Conservation (phyloP, 2,888 invertebrate species). For the Pemphredon lugubris region DNA sequence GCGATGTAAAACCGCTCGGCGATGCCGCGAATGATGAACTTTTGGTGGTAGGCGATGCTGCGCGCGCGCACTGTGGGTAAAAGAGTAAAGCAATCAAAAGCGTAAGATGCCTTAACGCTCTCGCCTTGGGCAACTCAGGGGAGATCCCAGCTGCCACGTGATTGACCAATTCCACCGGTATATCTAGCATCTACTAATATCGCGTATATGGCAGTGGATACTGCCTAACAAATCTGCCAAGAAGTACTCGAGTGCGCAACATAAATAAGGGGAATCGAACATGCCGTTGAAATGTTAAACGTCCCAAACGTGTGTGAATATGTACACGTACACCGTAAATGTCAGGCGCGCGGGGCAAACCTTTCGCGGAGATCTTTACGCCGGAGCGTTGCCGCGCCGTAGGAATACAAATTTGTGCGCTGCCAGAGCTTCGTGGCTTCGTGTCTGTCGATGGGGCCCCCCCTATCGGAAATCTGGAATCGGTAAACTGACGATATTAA, state of each 20-base stretch:
- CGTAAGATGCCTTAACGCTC: slow-evolving; percentile 33
- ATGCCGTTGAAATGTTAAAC: slow-evolving; percentile 66
- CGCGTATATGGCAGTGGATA: slow-evolving; percentile 60
- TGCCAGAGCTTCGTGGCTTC: slow-evolving; percentile 2
- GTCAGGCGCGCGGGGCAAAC: slow-evolving; percentile 55
- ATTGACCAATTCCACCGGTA: slow-evolving; percentile 65
- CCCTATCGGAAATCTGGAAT: slow-evolving; percentile 49
- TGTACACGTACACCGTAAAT: slow-evolving; percentile 57
- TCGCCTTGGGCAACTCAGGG: slow-evolving; percentile 53
- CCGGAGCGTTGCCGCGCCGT: slow-evolving; percentile 29
- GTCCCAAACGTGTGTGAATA: slow-evolving; percentile 63
- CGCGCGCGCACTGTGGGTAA: slow-evolving; percentile 20
- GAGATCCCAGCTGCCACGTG: slow-evolving; percentile 43
- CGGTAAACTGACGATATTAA: slow-evolving; percentile 37
- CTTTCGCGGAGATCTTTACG: slow-evolving; percentile 55
- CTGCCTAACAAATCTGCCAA: slow-evolving; percentile 62
- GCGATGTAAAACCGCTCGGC: slow-evolving; percentile 3
- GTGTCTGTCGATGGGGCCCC: slow-evolving; percentile 17
- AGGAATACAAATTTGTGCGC: slow-evolving; percentile 57
- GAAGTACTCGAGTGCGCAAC: slow-evolving; percentile 46
- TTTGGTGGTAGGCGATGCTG: slow-evolving; percentile 22
- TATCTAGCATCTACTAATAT: slow-evolving; percentile 67
- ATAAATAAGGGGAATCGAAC: slow-evolving; percentile 66
- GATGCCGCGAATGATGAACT: slow-evolving; percentile 36
- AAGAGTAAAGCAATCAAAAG: slow-evolving; percentile 42